Percentiles rank a stretch among this genome's conserved stretches.
Conservation (phyloP, 2,888 invertebrate species). For the Pelosia muscerda region DNA sequence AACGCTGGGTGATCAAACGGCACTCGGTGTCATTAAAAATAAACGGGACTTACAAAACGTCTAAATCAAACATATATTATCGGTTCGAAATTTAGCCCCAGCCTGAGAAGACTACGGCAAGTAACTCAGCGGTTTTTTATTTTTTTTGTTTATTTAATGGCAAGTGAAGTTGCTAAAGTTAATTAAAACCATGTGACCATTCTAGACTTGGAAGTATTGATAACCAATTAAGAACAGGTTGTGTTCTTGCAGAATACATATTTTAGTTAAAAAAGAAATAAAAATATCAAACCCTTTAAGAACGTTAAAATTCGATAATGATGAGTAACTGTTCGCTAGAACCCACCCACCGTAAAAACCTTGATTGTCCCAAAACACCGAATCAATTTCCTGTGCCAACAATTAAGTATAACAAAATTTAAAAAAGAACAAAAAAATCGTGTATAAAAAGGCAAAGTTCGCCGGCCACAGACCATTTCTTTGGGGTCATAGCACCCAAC, state of each 20-base stretch:
- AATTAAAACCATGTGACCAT: not conserved
- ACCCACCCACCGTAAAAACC: slow-evolving; percentile 75
- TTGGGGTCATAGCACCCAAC: slow-evolving; percentile 86
- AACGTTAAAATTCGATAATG: too few species aligned
- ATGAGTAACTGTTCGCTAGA: too few species aligned
- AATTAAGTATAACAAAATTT: slow-evolving; percentile 49
- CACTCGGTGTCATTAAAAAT: not conserved
- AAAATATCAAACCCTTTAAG: slow-evolving; percentile 1
- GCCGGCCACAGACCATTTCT: slow-evolving; percentile 77
- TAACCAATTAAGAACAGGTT: not conserved
- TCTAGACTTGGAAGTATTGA: not conserved
- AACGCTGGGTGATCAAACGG: not conserved
- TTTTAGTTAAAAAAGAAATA: not conserved
- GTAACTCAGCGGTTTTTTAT: too few species aligned
- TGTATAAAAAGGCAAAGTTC: slow-evolving; percentile 72
- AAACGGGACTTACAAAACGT: too few species aligned
- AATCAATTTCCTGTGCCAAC: slow-evolving; percentile 81
- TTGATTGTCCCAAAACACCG: slow-evolving; percentile 59
- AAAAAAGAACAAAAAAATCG: slow-evolving; percentile 66
- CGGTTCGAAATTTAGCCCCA: too few species aligned
- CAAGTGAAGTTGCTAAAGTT: not conserved
- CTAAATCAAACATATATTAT: too few species aligned
- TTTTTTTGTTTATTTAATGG: too few species aligned
- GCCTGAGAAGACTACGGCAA: too few species aligned
- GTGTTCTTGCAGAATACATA: not conserved